phyloP scores from a whole-genome alignment of 2,797 vertebrate species.

The Pristis pectinata region DNA sequence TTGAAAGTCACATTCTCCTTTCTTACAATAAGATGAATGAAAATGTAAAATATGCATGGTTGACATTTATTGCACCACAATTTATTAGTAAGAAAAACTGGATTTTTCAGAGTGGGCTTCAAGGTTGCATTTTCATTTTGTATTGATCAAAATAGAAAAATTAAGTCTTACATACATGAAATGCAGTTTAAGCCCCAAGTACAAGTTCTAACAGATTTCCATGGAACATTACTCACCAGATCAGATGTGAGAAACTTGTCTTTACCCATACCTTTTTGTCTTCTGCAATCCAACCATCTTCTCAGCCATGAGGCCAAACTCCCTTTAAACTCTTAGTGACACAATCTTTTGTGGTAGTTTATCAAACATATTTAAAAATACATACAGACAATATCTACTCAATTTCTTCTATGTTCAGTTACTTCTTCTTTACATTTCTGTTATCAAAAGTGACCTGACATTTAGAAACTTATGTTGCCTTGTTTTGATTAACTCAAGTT shows the following conservation, averaged over 20 bases:
- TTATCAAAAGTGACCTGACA: neutral
- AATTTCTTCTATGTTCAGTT: neutral
- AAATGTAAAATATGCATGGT: too few species aligned
- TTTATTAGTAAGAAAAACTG: too few species aligned
- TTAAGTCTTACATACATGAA: too few species aligned
- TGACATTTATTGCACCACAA: too few species aligned
- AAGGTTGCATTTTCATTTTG: too few species aligned
- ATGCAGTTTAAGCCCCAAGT: too few species aligned
- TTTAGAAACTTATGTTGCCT: neutral
- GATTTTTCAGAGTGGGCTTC: too few species aligned
- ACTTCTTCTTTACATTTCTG: neutral
- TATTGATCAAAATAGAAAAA: too few species aligned
- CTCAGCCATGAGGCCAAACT: neutral
- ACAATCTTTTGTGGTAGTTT: neutral
- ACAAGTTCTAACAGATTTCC: neutral
- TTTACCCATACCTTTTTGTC: neutral
- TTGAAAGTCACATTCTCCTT: too few species aligned
- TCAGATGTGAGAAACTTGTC: neutral
- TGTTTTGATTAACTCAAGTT: neutral
- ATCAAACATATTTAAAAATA: neutral
- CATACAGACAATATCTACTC: neutral
- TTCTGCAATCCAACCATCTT: neutral
- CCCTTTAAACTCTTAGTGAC: neutral
- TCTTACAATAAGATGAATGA: too few species aligned
- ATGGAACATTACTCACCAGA: neutral